Base-by-base conservation (phyloP, 2,797 vertebrate species). In the Graptemys geographica region DNA sequence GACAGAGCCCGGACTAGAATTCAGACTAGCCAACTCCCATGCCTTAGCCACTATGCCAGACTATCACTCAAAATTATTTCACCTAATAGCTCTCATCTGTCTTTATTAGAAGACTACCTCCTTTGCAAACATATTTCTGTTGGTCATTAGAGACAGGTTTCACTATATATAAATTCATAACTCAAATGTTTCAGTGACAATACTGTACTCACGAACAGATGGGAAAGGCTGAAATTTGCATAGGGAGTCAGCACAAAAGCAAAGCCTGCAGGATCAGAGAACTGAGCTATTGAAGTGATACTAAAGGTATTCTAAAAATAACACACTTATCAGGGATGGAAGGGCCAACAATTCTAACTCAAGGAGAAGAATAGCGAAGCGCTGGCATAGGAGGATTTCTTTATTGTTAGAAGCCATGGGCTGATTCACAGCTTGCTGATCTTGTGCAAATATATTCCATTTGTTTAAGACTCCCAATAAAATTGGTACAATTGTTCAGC, bases 271-370 rank as follows among this genome's bases (percentile, higher is more conserved):
- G 93, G 83, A 92, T 84, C 90, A 72, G 93, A 94, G 93, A 47
- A 83, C 83, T 0, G 0, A 41, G 69, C 69, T 41, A 72, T 41
- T 72, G 37, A 84, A 74, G 91, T 1, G 0, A 91, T 90, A 81
- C 81, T 87, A 89, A 90, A 90, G 93, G 88, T 69, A 81, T n/a
- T 28, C 91, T 96, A 95, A 97, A 97, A 95, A 97, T 90, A 95
- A 91, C 83, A 78, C 0, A 4, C 83, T 95, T 95, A 76, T 89
- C 88, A 78, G 83, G 59, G 84, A 0, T 69, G 90, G 95, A 88
- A 96, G 59, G 57, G 80, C 83, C 81, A 74, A 69, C 69, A 81
- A 49, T 94, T 93, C 87, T 80, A 89, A 83, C 92, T 28, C 83
- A 76, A 1, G 0, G 79, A 1, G 0, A 1, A 83, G 91, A 85